phyloP scores from a whole-genome alignment of 2,888 invertebrate genomes.

The Thalpophila matura region DNA sequence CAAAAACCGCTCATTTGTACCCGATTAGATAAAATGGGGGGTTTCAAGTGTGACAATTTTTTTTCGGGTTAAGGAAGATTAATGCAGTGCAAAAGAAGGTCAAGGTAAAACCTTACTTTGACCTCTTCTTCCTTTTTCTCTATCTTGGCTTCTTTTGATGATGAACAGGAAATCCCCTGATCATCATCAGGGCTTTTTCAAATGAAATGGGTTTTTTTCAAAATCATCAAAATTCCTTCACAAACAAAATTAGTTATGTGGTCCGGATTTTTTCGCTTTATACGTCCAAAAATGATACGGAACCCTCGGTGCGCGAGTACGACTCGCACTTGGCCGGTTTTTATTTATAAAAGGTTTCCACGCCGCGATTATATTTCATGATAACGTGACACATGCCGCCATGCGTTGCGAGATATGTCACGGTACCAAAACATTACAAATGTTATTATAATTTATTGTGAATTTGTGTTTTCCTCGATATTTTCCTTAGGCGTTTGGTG shows the following conservation, averaged over 20 bases:
- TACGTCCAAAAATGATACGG: too few species aligned
- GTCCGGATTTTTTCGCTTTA: too few species aligned
- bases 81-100: not conserved
- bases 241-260: too few species aligned
- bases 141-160: too few species aligned
- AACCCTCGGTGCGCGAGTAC: too few species aligned
- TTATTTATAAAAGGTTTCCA: too few species aligned
- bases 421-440: not conserved
- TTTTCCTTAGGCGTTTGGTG: not conserved
- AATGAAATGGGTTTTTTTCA: too few species aligned
- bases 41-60: not conserved
- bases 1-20: not conserved
- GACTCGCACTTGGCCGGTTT: too few species aligned
- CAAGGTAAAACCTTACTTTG: not conserved
- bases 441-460: conserved; percentile 35
- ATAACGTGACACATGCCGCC: conserved; percentile 5
- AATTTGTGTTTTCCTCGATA: not conserved
- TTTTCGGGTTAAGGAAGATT: not conserved
- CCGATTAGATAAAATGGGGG: not conserved
- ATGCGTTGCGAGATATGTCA: conserved; percentile 2
- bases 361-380: conserved; percentile 2
- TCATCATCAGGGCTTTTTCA: too few species aligned
- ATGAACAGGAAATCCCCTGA: too few species aligned
- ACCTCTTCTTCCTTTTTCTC: too few species aligned
- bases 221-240: too few species aligned